Evolutionary conservation across 2,113 vertebrate species (phyloP).

Genomic region (Rhinolophus ferrumequinum): DNA sequence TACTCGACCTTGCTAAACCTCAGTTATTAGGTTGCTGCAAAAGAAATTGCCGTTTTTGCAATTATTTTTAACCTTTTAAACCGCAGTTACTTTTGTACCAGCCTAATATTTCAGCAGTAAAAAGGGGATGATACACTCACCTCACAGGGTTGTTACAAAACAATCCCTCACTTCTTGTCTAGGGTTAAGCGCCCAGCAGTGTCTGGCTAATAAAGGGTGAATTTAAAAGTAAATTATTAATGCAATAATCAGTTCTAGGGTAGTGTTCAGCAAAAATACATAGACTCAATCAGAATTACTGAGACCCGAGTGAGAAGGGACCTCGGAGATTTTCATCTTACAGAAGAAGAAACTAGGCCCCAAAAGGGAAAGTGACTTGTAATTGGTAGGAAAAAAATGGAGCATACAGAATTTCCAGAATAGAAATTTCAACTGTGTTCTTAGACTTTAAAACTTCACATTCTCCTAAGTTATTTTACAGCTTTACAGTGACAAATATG

Average conservation of each 20-base stretch:
- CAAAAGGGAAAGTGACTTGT: not conserved
- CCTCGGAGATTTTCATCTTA: constrained; percentile 22
- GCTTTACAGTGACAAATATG: not conserved
- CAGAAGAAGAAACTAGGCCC: not conserved
- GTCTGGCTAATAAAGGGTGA: not conserved
- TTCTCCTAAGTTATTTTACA: not conserved
- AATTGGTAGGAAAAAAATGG: not conserved
- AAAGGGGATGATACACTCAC: not conserved
- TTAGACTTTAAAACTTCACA: not conserved
- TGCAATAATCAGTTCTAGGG: not conserved
- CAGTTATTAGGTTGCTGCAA: not conserved
- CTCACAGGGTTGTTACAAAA: not conserved
- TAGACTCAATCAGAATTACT: not conserved
- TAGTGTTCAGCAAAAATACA: not conserved
- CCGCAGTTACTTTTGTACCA: too few species aligned
- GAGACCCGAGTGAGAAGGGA: not conserved
- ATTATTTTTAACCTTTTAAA: too few species aligned
- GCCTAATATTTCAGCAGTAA: not conserved
- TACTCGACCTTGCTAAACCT: not conserved
- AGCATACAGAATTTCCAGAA: not conserved
- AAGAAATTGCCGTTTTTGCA: too few species aligned
- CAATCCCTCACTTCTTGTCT: not conserved
- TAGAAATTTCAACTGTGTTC: not conserved
- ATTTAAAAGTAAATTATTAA: constrained; percentile 17
- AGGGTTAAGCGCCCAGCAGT: not conserved